Conservation (phyloP, 2,888 invertebrate species). For the Nomada flava region DNA sequence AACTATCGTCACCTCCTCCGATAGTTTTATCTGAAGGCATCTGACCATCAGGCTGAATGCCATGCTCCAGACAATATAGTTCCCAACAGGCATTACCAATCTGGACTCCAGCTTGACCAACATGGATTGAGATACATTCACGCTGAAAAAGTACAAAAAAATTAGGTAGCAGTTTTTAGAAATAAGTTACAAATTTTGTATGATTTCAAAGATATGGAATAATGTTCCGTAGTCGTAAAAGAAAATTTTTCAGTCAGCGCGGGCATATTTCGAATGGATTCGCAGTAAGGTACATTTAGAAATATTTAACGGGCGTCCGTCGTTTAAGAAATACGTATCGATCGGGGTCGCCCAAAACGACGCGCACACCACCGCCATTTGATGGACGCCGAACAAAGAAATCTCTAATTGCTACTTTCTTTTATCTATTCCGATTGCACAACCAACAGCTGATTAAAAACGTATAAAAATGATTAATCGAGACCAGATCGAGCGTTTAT, state of each 20-base stretch:
- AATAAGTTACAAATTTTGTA: no score
- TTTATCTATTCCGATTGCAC: not conserved
- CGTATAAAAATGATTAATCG: not conserved
- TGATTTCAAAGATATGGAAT: no score
- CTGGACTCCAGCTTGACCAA: conserved; percentile 94
- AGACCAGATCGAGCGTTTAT: not conserved
- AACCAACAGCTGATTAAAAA: not conserved
- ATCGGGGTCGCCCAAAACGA: conserved; percentile 34
- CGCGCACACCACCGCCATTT: conserved; percentile 27
- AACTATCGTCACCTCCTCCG: conserved; percentile 96
- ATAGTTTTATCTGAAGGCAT: conserved; percentile 97
- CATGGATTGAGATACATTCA: conserved; percentile 92
- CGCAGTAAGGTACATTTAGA: not conserved
- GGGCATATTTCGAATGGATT: no score
- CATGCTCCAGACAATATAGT: conserved; percentile 94
- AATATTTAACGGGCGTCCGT: not conserved
- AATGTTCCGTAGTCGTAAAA: no score
- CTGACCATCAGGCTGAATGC: conserved; percentile 96
- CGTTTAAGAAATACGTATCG: conserved; percentile 11
- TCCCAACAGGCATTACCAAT: conserved; percentile 97
- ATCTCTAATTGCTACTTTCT: not conserved
- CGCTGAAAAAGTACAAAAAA: conserved; percentile 87
- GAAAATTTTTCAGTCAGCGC: no score
- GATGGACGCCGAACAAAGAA: conserved; percentile 38
- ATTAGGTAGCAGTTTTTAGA: conserved; percentile 86